Evolutionary conservation across 2,888 invertebrate genomes (phyloP).

Genomic region (Andrena camellia): DNA sequence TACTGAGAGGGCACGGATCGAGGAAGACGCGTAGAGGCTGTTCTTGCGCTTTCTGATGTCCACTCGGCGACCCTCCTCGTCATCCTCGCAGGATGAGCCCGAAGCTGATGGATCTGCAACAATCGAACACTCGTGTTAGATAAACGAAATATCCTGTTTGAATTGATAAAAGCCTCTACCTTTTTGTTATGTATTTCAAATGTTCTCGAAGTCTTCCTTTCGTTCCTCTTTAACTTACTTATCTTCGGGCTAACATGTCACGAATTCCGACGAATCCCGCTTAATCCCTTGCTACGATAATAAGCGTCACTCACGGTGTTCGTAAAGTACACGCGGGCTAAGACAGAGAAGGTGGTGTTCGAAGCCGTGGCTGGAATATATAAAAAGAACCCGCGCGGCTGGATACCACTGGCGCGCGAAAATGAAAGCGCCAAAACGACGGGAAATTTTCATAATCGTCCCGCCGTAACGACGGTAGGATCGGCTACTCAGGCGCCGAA

Average conservation of each 20-base stretch:
- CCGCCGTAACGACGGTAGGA: conserved; percentile 46
- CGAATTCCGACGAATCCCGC: background rate
- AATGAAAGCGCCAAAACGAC: conserved; percentile 68
- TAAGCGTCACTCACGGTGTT: background rate
- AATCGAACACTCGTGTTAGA: too few relatives aligned
- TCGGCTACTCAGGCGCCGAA: conserved; percentile 42
- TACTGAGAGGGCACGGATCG: conserved; percentile 60
- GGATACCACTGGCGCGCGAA: conserved; percentile 17
- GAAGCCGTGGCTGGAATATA: background rate
- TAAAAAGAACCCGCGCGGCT: background rate
- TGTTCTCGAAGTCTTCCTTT: too few relatives aligned
- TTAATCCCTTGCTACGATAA: conserved; percentile 2
- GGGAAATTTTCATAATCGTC: conserved; percentile 79
- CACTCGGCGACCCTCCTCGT: conserved; percentile 73
- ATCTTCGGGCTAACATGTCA: too few relatives aligned
- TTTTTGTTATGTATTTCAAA: too few relatives aligned
- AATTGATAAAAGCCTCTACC: too few relatives aligned
- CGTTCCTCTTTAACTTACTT: too few relatives aligned
- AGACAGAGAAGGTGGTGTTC: background rate
- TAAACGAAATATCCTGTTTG: too few relatives aligned
- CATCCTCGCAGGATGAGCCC: conserved; percentile 81
- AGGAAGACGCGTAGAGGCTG: conserved; percentile 66
- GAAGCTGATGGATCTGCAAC: conserved; percentile 82
- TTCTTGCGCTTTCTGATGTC: conserved; percentile 73
- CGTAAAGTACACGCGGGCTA: background rate